phyloP scores from a whole-genome alignment of 2,113 vertebrate genomes.

The Heterocephalus glaber region DNA sequence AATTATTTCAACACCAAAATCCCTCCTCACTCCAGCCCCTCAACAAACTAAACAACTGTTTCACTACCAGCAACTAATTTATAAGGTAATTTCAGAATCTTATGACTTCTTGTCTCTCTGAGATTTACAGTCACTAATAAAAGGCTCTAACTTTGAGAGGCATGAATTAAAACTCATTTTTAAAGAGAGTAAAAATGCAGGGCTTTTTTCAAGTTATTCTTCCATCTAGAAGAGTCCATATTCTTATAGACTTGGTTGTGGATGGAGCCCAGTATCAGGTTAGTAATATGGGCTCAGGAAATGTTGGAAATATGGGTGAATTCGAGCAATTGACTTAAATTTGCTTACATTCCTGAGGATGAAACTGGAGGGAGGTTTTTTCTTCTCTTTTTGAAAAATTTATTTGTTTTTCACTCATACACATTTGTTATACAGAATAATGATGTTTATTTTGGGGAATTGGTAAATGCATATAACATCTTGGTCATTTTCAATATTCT shows the following conservation, averaged over 20 bases:
- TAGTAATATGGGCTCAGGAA: background rate
- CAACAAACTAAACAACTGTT: constrained; percentile 86
- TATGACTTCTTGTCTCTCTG: constrained; percentile 83
- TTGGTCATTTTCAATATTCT: background rate
- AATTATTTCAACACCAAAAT: constrained; percentile 85
- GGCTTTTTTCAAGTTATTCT: constrained; percentile 12
- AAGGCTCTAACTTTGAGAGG: constrained; percentile 76
- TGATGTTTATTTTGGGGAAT: background rate
- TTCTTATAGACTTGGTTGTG: background rate
- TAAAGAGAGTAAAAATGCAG: constrained; percentile 70
- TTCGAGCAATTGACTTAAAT: background rate
- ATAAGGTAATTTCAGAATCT: constrained; percentile 87
- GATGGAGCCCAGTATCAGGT: background rate
- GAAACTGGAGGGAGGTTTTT: background rate
- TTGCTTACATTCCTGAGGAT: background rate
- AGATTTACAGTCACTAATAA: constrained; percentile 88
- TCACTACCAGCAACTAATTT: constrained; percentile 87
- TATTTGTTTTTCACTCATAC: background rate
- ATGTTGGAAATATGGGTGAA: background rate
- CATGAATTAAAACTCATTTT: constrained; percentile 86
- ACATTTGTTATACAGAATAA: background rate
- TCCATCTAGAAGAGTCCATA: background rate
- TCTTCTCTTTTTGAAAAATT: background rate
- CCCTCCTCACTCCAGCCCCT: constrained; percentile 82
- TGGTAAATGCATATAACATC: background rate